phyloP scores from a whole-genome alignment of 2,797 vertebrate genomes.

The Mormyrops boulengeri region DNA sequence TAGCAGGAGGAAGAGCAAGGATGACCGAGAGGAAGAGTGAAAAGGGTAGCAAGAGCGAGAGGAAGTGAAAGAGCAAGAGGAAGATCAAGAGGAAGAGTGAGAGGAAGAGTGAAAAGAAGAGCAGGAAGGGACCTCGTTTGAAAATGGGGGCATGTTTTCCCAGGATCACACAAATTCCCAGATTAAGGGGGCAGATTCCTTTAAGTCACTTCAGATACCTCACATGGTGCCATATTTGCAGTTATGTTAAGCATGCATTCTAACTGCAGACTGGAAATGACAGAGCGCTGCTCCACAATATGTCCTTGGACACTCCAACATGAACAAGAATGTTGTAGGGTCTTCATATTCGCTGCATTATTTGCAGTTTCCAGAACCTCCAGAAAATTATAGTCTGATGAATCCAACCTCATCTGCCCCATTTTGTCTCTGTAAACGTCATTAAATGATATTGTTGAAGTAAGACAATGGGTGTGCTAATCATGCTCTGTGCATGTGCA shows the following conservation, averaged over 20 bases:
- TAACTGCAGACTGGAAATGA: neutral
- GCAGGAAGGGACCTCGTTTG: neutral
- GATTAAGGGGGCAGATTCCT: slow-evolving; percentile 30
- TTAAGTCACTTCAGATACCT: neutral
- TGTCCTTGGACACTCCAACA: neutral
- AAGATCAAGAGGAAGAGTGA: neutral
- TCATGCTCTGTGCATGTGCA: slow-evolving; percentile 77
- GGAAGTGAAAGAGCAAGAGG: neutral
- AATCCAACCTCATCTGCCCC: slow-evolving; percentile 59
- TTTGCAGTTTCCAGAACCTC: slow-evolving; percentile 48
- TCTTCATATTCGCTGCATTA: neutral
- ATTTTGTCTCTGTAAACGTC: slow-evolving; percentile 77
- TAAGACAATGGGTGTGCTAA: slow-evolving; percentile 80
- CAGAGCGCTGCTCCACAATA: neutral
- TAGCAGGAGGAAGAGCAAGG: neutral
- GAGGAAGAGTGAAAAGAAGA: slow-evolving; percentile 30
- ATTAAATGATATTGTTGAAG: slow-evolving; percentile 83
- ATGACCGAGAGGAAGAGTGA: slow-evolving; percentile 20
- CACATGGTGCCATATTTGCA: neutral
- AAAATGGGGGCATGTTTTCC: neutral
- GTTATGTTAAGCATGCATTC: neutral
- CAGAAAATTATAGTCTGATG: slow-evolving; percentile 67
- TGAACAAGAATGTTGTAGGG: neutral
- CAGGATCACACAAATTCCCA: slow-evolving; percentile 8
- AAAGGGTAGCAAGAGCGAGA: slow-evolving; percentile 30